These are phyloP conservation scores for Cepaea hortensis DNA, from an alignment of 2,888 invertebrate species.

Conservation along the genomic window DNA sequence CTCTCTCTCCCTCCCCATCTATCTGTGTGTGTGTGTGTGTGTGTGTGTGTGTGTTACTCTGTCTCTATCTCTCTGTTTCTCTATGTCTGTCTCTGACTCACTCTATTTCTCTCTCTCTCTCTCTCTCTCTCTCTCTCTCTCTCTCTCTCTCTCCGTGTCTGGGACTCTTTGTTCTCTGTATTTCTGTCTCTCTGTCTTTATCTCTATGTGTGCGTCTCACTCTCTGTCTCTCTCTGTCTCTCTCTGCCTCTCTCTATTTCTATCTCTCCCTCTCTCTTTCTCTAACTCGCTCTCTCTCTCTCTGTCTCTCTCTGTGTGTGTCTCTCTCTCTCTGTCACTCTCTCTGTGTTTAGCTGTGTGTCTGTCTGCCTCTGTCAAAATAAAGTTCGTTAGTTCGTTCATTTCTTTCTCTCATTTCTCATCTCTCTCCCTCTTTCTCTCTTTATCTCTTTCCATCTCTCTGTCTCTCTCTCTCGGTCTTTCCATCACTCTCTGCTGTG, in stretches of 20 bases:
- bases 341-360: neutral
- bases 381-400: no score
- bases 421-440: no score
- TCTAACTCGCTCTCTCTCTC: neutral
- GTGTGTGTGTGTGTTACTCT: neutral
- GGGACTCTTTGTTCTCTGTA: neutral
- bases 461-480: no score
- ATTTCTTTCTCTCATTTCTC: no score
- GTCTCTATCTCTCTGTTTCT: neutral
- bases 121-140: neutral
- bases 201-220: neutral
- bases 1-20: slow-evolving; percentile 11
- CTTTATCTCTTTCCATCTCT: no score
- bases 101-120: neutral
- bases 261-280: no score
- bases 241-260: no score
- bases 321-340: neutral
- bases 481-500: no score
- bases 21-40: neutral
- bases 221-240: neutral
- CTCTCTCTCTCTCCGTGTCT: neutral
- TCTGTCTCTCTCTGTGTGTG: neutral
- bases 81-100: neutral
- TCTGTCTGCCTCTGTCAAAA: neutral
- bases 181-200: neutral